These are phyloP conservation scores for Chydorus sphaericus DNA, from an alignment of 2,888 invertebrate species.

Conservation along the genomic window DNA sequence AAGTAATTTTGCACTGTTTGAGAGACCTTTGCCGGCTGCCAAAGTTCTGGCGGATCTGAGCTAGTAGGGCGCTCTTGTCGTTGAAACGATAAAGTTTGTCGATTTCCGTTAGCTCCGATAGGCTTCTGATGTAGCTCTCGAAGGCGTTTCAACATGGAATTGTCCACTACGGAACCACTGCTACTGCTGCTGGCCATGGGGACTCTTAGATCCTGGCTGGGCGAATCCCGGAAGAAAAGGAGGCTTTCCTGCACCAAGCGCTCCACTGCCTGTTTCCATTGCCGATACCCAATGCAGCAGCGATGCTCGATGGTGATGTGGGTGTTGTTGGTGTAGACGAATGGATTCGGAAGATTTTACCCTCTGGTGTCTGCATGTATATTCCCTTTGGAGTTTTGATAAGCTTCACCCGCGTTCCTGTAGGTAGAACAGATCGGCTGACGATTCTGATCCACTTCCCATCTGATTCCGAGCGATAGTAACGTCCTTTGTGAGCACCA, in stretches of 20 bases:
- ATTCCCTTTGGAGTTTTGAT: slow-evolving; percentile 90
- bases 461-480: slow-evolving; percentile 5
- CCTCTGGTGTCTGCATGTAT: slow-evolving; percentile 85
- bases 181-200: not conserved
- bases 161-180: not conserved
- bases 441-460: slow-evolving; percentile 48
- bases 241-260: not conserved
- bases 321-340: not conserved
- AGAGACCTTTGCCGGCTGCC: not conserved
- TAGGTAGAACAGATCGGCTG: slow-evolving; percentile 79
- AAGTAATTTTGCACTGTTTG: not conserved
- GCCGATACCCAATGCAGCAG: not conserved
- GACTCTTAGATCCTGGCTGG: not conserved
- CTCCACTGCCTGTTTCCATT: too few relatives aligned
- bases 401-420: slow-evolving; percentile 87
- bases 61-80: slow-evolving; percentile 8
- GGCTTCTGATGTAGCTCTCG: slow-evolving; percentile 3
- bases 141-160: not conserved
- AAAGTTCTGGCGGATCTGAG: slow-evolving; percentile 10
- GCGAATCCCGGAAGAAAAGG: not conserved
- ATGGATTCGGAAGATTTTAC: slow-evolving; percentile 78
- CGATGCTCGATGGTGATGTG: not conserved
- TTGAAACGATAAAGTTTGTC: slow-evolving; percentile 5
- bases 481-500: slow-evolving; percentile 7
- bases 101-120: not conserved